Evolutionary conservation across 30 jellyfish, hydroid and myxozoan genomes (phyloP).

Genomic region (Hydractinia echinata): DNA sequence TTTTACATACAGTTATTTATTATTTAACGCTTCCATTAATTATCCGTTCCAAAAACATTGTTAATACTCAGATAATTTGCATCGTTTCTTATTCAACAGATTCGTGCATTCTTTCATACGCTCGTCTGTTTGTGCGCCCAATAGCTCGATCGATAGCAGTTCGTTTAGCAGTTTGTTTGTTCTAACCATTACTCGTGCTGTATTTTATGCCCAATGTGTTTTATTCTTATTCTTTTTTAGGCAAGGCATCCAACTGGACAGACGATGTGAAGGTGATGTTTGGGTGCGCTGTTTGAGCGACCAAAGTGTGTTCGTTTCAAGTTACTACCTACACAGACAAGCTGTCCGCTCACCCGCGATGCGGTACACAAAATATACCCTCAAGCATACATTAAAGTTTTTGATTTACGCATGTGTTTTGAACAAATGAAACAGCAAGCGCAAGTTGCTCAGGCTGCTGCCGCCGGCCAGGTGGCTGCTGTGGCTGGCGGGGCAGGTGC

Average conservation of each 20-base stretch:
- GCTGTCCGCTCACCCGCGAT: slow-evolving; percentile 81
- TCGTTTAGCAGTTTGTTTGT: too few relatives aligned
- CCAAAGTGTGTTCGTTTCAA: slow-evolving; percentile 85
- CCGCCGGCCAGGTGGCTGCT: slow-evolving; percentile 97
- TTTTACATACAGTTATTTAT: too few relatives aligned
- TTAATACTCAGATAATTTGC: too few relatives aligned
- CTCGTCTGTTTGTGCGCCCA: too few relatives aligned
- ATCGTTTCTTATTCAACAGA: too few relatives aligned
- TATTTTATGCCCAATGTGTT: neutral
- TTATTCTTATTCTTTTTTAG: slow-evolving; percentile 21
- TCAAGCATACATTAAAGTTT: slow-evolving; percentile 76
- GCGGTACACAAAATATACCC: slow-evolving; percentile 85
- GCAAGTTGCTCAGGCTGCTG: slow-evolving; percentile 93
- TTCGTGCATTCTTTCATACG: too few relatives aligned
- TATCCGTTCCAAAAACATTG: too few relatives aligned
- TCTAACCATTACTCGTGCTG: too few relatives aligned
- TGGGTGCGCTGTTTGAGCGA: slow-evolving; percentile 91
- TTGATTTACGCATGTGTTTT: slow-evolving; percentile 81
- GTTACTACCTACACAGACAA: slow-evolving; percentile 80
- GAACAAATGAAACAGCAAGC: slow-evolving; percentile 96
- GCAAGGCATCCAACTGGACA: slow-evolving; percentile 83
- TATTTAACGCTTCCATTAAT: too few relatives aligned
- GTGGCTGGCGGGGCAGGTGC: slow-evolving; percentile 98
- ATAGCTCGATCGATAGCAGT: too few relatives aligned
- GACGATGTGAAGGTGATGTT: slow-evolving; percentile 83